Conservation (phyloP, 2,888 invertebrate genomes). For the Agrochola lychnidis region DNA sequence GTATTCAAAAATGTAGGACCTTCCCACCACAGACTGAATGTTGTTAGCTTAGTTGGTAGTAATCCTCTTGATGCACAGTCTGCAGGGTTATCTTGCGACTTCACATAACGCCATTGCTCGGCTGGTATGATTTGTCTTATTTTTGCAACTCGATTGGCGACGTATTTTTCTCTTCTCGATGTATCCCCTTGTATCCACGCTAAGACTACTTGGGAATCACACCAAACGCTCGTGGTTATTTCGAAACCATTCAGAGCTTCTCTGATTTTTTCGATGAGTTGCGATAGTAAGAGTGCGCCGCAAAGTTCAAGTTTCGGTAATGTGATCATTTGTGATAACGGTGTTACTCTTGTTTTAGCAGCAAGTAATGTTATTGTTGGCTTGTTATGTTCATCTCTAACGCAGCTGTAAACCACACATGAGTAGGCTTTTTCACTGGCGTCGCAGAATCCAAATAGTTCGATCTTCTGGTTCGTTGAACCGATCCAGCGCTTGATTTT, state of each 20-base stretch:
- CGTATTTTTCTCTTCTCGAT: not conserved
- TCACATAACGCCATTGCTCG: not conserved
- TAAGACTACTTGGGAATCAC: conserved; percentile 26
- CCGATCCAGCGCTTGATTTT: conserved; percentile 23
- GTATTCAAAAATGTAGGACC: not conserved
- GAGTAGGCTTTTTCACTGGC: conserved; percentile 5
- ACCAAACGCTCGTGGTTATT: conserved; percentile 1
- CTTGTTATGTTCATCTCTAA: not conserved
- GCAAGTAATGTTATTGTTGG: conserved; percentile 14
- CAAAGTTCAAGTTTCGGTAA: too few species aligned
- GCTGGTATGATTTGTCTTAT: not conserved
- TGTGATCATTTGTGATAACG: too few species aligned
- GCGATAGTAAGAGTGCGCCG: not conserved
- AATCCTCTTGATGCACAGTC: too few species aligned
- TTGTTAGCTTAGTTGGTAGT: too few species aligned
- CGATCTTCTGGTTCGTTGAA: not conserved
- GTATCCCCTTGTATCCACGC: conserved; percentile 20
- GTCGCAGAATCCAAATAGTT: conserved; percentile 28
- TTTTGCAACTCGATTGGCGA: not conserved
- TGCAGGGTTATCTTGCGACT: not conserved
- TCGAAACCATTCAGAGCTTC: not conserved
- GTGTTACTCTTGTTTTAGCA: too few species aligned
- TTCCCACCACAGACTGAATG: not conserved
- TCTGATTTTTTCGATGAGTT: conserved; percentile 4
- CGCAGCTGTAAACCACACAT: conserved; percentile 4